Evolutionary conservation across 2,888 invertebrate species (phyloP).

Genomic region (Galerucella calmariensis): DNA sequence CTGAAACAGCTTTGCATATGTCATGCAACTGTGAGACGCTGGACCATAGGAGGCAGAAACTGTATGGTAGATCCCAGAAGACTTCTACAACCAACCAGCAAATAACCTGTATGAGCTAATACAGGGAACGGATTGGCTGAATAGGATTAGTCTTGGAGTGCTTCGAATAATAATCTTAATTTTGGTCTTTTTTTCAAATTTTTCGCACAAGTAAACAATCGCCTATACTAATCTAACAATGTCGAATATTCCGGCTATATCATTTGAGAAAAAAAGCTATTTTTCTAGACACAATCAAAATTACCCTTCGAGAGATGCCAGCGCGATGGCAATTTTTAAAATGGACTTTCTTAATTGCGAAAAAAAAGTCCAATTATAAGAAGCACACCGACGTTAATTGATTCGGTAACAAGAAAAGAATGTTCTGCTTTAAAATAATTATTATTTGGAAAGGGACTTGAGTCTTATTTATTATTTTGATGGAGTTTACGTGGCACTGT

Average conservation of each 20-base stretch:
- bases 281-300: conserved; percentile 60
- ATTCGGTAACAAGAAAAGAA: conserved; percentile 64
- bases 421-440: conserved; percentile 54
- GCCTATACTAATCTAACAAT: background rate
- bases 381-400: conserved; percentile 64
- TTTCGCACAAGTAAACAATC: background rate
- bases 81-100: no score
- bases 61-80: no score
- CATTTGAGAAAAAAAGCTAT: conserved; percentile 49
- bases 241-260: conserved; percentile 43
- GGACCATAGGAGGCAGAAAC: no score
- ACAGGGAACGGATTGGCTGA: no score
- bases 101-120: no score
- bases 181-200: no score
- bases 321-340: conserved; percentile 63
- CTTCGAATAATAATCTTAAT: no score
- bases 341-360: conserved; percentile 64
- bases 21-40: no score
- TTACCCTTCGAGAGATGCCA: conserved; percentile 61
- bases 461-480: conserved; percentile 60
- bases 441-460: conserved; percentile 55
- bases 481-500: conserved; percentile 53
- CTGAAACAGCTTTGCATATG: no score
- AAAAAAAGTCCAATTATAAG: conserved; percentile 64
- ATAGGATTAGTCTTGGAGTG: no score